Evolutionary conservation across 2,888 invertebrate genomes (phyloP).

Genomic region (Drosophila peninsularis): DNA sequence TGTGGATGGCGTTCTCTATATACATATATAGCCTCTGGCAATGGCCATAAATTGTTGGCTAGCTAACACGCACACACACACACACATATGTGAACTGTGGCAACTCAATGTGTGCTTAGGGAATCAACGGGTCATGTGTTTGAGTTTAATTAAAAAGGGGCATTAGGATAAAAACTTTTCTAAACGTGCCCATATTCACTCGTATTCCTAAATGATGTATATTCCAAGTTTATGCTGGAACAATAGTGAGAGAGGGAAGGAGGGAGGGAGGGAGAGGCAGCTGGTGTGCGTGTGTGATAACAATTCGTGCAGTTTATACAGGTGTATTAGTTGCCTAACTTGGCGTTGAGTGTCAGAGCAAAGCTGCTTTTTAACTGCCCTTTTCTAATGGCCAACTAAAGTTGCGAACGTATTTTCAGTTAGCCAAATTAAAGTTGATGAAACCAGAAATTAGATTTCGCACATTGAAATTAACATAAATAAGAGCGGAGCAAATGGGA

Average conservation of each 20-base stretch:
- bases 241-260: not conserved
- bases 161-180: conserved; percentile 63
- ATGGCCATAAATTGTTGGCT: conserved; percentile 65
- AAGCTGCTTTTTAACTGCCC: conserved; percentile 3
- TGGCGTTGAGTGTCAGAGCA: not conserved
- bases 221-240: conserved; percentile 31
- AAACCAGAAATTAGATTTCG: not conserved
- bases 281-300: not conserved
- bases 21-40: conserved; percentile 33
- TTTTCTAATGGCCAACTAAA: not conserved
- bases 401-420: not conserved
- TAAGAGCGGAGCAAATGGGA: not conserved
- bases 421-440: not conserved
- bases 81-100: conserved; percentile 33
- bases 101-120: conserved; percentile 76
- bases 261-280: not conserved
- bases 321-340: conserved; percentile 42
- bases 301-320: conserved; percentile 27
- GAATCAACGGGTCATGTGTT: conserved; percentile 74
- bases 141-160: conserved; percentile 78
- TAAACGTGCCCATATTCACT: conserved; percentile 33
- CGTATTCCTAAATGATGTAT: conserved; percentile 53
- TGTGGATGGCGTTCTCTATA: conserved; percentile 23
- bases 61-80: conserved; percentile 10
- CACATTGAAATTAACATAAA: not conserved